Evolutionary conservation across 2,888 invertebrate species (phyloP), one percentile per base, ranked within the genome.

Genomic region (Trypoxylon attenuatum): DNA sequence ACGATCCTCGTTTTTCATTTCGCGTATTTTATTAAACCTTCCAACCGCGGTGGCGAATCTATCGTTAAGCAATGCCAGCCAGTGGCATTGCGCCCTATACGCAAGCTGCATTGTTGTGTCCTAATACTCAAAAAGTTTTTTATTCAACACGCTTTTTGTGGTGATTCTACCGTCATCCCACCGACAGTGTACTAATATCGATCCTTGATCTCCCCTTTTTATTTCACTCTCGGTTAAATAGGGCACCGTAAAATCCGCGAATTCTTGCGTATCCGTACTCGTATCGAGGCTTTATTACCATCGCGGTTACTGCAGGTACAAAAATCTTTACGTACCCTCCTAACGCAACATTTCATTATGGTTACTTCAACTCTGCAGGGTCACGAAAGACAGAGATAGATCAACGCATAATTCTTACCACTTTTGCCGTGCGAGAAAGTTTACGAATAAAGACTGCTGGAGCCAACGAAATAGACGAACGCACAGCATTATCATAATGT

Each of bases 401-500:
- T 78, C 70, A 75, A 76, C 63, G 18, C 29, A 54, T 53, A 58
- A 38, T 67, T 63, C 19, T 23, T 16, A 23, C 19, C 25, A 33
- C 47, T 47, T 23, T 39, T 5, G 27, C 23, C n/a, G 59, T n/a
- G n/a, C n/a, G n/a, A n/a, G n/a, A 56, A 73, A 73, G 50, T 76
- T 74, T 21, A 65, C 74, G 73, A 77, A 82, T 79, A 77, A 78
- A 80, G 77, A 39, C 66, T 57, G 65, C 55, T 54, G 61, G 59
- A 50, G 64, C 63, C 50, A 53, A 68, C 54, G 72, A 78, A 78
- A 81, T 78, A 76, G 84, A 80, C 75, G 76, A 76, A 69, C 68
- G 74, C 68, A 18, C 57, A 64, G 64, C 75, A 84, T 84, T 84
- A 83, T 79, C 84, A 84, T 85, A 83, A 83, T 82, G 79, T 79